Conservation (phyloP, 1,140 invertebrate species). For the Aricia agestis region DNA sequence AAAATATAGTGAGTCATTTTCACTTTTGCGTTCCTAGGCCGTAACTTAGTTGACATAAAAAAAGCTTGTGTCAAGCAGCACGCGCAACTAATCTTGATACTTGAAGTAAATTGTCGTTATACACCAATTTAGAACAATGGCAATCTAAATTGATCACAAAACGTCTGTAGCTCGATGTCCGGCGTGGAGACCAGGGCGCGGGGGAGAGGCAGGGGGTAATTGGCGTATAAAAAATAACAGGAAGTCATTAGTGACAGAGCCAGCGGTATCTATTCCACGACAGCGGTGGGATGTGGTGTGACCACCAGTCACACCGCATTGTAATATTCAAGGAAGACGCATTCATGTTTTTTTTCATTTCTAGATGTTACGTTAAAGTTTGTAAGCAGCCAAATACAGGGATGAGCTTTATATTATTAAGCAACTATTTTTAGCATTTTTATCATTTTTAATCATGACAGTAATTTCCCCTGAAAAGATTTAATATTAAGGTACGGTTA, state of each 20-base stretch:
- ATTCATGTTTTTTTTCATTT: too few species aligned
- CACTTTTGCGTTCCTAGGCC: too few species aligned
- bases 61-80: not conserved
- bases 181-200: not conserved
- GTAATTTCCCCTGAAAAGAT: too few species aligned
- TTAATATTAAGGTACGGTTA: too few species aligned
- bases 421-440: too few species aligned
- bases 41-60: too few species aligned
- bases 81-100: not conserved
- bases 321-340: constrained; percentile 20
- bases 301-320: constrained; percentile 35
- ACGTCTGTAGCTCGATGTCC: constrained; percentile 31
- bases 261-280: constrained; percentile 64
- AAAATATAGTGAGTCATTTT: too few species aligned
- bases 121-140: constrained; percentile 8
- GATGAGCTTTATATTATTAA: too few species aligned
- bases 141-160: constrained; percentile 10
- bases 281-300: constrained; percentile 40
- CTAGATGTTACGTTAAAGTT: too few species aligned
- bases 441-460: too few species aligned
- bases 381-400: too few species aligned
- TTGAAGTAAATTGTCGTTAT: constrained; percentile 4
- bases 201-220: constrained; percentile 36
- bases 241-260: constrained; percentile 69
- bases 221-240: constrained; percentile 68